Percentiles rank a stretch among this genome's conserved stretches.
Conservation (phyloP, 2,888 invertebrate genomes). For the Neocrepidodera transversa region DNA sequence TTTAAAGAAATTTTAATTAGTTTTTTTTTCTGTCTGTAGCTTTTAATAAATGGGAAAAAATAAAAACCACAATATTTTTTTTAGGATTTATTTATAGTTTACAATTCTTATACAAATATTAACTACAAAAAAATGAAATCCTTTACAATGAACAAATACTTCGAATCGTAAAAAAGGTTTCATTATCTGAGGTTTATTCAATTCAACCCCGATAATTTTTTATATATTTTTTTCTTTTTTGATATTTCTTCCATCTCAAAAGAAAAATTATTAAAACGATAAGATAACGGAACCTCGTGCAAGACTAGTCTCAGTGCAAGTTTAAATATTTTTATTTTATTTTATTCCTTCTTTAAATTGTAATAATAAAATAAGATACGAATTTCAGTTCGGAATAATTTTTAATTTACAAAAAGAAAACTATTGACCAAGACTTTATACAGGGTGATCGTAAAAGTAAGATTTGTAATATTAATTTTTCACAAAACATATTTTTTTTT, state of each 20-base stretch:
- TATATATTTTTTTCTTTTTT: too few relatives aligned
- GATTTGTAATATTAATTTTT: too few relatives aligned
- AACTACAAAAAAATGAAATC: conserved; percentile 43
- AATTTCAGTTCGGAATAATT: conserved; percentile 36
- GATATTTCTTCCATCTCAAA: conserved; percentile 4
- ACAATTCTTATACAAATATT: conserved; percentile 49
- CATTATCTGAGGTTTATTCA: conserved; percentile 7
- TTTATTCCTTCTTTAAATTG: not conserved
- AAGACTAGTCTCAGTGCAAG: conserved; percentile 5
- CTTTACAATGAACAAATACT: conserved; percentile 12
- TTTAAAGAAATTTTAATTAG: too few relatives aligned
- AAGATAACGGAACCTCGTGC: conserved; percentile 2
- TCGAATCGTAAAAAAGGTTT: conserved; percentile 5
- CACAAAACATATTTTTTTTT: too few relatives aligned
- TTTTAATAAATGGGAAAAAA: too few relatives aligned
- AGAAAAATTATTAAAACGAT: conserved; percentile 2
- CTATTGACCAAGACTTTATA: conserved; percentile 30
- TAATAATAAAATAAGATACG: conserved; percentile 26
- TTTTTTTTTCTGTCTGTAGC: too few relatives aligned
- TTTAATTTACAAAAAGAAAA: conserved; percentile 36
- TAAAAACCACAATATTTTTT: not conserved
- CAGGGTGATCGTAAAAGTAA: too few relatives aligned
- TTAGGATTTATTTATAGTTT: conserved; percentile 30
- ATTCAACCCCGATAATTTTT: conserved; percentile 1
- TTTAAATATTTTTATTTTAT: too few relatives aligned